Evolutionary conservation across 2,888 invertebrate genomes (phyloP), one percentile per base, ranked within the genome.

Genomic region (Drosophila nr. fundita): DNA sequence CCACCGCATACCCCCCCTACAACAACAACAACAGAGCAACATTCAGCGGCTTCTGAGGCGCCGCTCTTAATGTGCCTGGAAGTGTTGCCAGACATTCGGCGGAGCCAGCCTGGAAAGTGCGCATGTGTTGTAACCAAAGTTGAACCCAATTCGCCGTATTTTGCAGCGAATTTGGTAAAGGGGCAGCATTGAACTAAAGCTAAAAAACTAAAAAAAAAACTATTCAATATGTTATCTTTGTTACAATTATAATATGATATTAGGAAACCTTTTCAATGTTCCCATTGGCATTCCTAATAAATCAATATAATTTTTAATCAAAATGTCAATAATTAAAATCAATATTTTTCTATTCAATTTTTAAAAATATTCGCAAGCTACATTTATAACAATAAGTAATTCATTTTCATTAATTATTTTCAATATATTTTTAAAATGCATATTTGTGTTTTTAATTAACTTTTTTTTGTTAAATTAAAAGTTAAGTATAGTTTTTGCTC

Each of bases 121-220:
- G 85, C 85, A 85, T 85, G 85, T 87, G 76, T 89, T 83, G 71
- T 66, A 61, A 55, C 73, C 68, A 53, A 52, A 55, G 62, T 40
- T 38, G 53, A 18, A 13, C 7, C 45, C 18, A 88, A 84, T 84
- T 84, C 83, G 89, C 89, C 78, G 68, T 45, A 4, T 5, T 27
- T 13, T 40, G 57, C 42, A 15, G 55, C 55, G 55, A 85, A 85
- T 87, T 87, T 30, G 10, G 2, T 30, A 7, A 40, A 34, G 64
- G 66, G 70, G 58, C 55, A 2, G 27, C 13, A n/a, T 4, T 27
- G 1, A 48, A 15, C 3, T 7, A 6, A 42, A 52, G 27, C 32
- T 5, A 21, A 11, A 11, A 24, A 15, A 15, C 7, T 8, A 7
- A 7, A 21, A 21, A 21, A 21, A 7, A 4, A 45, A 32, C 32